Percentiles rank a stretch among this genome's conserved stretches.
These are phyloP conservation scores for Drosophila virilis DNA, from an alignment of 1,140 invertebrate genomes.

Conservation along the genomic window DNA sequence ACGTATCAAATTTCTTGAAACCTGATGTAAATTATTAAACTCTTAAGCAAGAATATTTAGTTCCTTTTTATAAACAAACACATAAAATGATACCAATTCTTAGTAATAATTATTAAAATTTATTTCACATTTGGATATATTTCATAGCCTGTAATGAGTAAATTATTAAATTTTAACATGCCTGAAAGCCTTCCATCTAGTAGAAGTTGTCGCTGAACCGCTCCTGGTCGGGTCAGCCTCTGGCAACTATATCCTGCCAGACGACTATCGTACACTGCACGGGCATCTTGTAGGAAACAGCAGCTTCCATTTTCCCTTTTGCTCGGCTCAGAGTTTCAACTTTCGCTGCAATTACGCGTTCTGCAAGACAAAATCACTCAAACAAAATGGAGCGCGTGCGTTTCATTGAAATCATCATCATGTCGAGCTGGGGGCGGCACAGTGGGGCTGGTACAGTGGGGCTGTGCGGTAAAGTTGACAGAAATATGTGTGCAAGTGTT, in stretches of 20 bases:
- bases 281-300: constrained; percentile 22
- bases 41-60: too few relatives aligned
- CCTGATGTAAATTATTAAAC: too few relatives aligned
- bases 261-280: constrained; percentile 10
- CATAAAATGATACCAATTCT: too few relatives aligned
- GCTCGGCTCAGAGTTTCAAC: constrained; percentile 64
- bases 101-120: too few relatives aligned
- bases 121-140: too few relatives aligned
- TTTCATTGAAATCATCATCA: constrained; percentile 75
- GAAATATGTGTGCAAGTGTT: constrained; percentile 73
- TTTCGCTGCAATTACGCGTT: constrained; percentile 78
- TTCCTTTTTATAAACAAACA: too few relatives aligned
- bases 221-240: constrained; percentile 38
- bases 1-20: too few relatives aligned
- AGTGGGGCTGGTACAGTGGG: neutral
- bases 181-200: neutral
- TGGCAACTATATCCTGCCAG: neutral
- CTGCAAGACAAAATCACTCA: constrained; percentile 79
- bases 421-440: constrained; percentile 5
- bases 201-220: constrained; percentile 18
- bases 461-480: constrained; percentile 42
- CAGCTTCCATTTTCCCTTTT: constrained; percentile 31
- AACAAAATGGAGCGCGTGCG: constrained; percentile 76
- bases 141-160: too few relatives aligned
- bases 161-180: too few relatives aligned